Conservation (phyloP, 2,797 vertebrate species). For the Clarias pachynema region DNA sequence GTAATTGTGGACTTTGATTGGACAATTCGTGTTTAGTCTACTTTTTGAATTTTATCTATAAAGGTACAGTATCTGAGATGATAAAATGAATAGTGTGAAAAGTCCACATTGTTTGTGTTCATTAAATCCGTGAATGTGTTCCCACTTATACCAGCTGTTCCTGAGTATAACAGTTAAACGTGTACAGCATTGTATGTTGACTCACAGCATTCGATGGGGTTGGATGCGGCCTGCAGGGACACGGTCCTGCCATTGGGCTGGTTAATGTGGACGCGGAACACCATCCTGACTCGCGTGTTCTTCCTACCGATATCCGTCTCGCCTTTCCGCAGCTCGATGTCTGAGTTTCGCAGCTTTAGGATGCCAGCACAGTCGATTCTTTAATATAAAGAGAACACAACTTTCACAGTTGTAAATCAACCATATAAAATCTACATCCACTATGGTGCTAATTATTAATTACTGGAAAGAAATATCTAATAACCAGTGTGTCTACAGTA, state of each 20-base stretch:
- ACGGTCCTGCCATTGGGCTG: slow-evolving; percentile 86
- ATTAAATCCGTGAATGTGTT: neutral
- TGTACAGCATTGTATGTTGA: slow-evolving; percentile 54
- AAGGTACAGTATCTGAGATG: neutral
- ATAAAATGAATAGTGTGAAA: neutral
- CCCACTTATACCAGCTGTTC: neutral
- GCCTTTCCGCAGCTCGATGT: slow-evolving; percentile 95
- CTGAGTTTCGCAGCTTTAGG: slow-evolving; percentile 93
- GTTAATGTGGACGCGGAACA: slow-evolving; percentile 92
- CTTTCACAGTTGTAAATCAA: neutral
- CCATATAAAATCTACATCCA: slow-evolving; percentile 16
- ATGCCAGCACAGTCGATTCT: slow-evolving; percentile 98
- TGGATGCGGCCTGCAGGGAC: slow-evolving; percentile 90
- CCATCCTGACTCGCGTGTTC: slow-evolving; percentile 94
- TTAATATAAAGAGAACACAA: slow-evolving; percentile 21
- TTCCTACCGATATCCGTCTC: slow-evolving; percentile 97
- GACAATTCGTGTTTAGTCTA: neutral
- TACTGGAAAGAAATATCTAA: neutral
- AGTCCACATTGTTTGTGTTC: neutral
- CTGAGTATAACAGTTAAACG: neutral
- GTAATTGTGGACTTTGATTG: neutral
- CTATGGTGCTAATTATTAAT: neutral
- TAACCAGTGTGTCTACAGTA: neutral
- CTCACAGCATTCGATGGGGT: slow-evolving; percentile 98
- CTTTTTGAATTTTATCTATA: neutral